A percentile compares a stretch with the other conserved stretches of the same genome.
Evolutionary conservation across 2,888 invertebrate species (phyloP).

Genomic region (Apantesis nais): DNA sequence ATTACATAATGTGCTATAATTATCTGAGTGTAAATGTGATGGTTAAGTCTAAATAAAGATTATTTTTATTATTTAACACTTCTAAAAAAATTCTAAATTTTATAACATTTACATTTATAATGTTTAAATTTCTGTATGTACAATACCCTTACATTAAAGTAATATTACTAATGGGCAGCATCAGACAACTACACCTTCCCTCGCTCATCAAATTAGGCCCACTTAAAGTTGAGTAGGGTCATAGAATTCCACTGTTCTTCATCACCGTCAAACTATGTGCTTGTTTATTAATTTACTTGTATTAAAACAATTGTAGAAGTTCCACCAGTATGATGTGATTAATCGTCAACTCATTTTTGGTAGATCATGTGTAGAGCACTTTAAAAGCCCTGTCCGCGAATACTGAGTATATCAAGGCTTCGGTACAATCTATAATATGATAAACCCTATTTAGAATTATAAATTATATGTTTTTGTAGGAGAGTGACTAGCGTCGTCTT

Average conservation of each 20-base stretch:
- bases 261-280: neutral
- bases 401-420: neutral
- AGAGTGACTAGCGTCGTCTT: no score
- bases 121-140: neutral
- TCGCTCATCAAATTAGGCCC: neutral
- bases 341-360: neutral
- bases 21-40: no score
- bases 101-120: neutral
- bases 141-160: neutral
- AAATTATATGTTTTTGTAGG: no score
- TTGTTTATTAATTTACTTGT: neutral
- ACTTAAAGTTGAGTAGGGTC: neutral
- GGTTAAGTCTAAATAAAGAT: no score
- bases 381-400: neutral
- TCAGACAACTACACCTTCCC: neutral
- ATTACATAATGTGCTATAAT: no score
- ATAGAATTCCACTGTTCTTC: neutral
- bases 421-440: neutral
- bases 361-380: no score
- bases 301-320: conserved; percentile 1
- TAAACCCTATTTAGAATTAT: no score
- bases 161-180: neutral
- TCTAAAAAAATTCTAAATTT: no score
- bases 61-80: no score
- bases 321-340: neutral